Conservation (phyloP, 2,888 invertebrate species). For the Elegia similella region DNA sequence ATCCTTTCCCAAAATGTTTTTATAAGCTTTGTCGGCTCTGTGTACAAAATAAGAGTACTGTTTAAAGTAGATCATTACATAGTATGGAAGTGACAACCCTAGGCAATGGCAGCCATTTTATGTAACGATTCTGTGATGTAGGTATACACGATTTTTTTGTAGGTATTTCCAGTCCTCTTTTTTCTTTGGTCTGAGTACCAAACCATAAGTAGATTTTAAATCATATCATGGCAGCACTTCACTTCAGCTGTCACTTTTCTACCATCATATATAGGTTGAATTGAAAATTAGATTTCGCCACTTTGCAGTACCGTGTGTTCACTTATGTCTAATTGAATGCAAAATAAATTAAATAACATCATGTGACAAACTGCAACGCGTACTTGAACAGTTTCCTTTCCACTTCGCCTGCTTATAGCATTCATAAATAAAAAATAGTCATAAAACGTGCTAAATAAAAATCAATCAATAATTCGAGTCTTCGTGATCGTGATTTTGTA, state of each 20-base stretch:
- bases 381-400: constrained; percentile 15
- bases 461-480: constrained; percentile 16
- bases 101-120: no score
- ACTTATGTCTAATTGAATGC: constrained; percentile 41
- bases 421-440: background rate
- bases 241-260: constrained; percentile 30
- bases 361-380: constrained; percentile 47
- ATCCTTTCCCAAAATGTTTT: no score
- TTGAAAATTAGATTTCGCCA: constrained; percentile 29
- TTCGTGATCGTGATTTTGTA: background rate
- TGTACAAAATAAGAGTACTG: no score
- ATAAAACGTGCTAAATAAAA: constrained; percentile 1
- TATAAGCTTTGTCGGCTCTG: no score
- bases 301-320: constrained; percentile 24
- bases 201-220: background rate
- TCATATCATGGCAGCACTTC: background rate
- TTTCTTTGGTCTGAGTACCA: no score
- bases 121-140: no score
- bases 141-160: no score
- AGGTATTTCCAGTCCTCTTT: no score
- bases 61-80: no score
- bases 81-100: no score
- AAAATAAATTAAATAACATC: constrained; percentile 40
- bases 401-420: background rate
- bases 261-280: constrained; percentile 34